Evolutionary conservation across 2,888 invertebrate genomes (phyloP), one percentile per base, ranked within the genome.

Genomic region (Willowsia nigromaculata): DNA sequence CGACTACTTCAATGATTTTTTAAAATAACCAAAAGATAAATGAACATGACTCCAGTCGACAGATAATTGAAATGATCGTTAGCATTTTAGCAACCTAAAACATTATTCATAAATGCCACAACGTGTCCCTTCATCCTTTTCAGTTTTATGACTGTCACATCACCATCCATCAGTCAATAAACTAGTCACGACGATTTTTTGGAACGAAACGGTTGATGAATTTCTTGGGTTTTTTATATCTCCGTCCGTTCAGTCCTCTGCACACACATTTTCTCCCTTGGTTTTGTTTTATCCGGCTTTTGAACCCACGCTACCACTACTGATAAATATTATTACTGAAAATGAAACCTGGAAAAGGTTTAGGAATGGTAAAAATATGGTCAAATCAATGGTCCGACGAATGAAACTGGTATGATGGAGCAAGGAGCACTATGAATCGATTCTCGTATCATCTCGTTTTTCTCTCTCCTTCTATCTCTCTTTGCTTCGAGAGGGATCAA

Each of bases 311-410:
- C 25, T 22, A 47, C 47, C 25, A 74, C 25, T 50, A 25, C 30
- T 47, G 74, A 74, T 74, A 74, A 74, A 74, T 47, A 50, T 74
- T 74, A 74, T 33, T 47, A 68, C 18, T 74, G 68, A 86, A 37
- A 85, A 22, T 53, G 85, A 62, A 62, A 59, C 76, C 47, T 85
- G 85, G 78, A 85, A 85, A 85, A 78, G 40, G 78, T 65, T 68
- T 22, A 85, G 74, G n/a, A 43, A 11, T 25, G 78, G 56, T 78
- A 78, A 78, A 53, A 33, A 56, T 22, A 78, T 25, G 53, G 15
- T 50, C 30, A 7, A 76, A 30, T 53, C 56, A 33, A 18, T 30
- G 7, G 53, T 76, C 50, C 76, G 30, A 78, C 56, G 37, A 30
- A 11, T 37, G 53, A 27, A n/a, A n/a, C n/a, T n/a, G n/a, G n/a